Evolutionary conservation across 2,113 vertebrate species (phyloP), one percentile per base, ranked within the genome.

Genomic region (Takifugu flavidus): DNA sequence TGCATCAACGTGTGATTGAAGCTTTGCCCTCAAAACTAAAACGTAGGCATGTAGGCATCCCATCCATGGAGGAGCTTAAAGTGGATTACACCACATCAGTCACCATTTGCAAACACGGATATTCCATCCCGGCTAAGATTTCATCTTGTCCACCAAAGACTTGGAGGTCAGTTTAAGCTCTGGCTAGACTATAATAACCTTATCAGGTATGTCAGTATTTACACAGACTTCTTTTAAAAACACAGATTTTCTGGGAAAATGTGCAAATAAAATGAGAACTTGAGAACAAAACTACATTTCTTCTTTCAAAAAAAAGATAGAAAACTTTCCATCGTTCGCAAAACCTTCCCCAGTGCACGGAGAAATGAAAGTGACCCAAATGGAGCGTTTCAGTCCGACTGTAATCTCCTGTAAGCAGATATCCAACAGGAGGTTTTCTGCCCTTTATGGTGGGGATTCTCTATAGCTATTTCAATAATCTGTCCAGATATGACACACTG

Each of bases 31-130:
- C 34, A 11, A 39, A 6, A 39, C 34, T 39, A 10, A 39, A 39
- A 39, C 11, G 34, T 39, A 39, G 0, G 34, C 34, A 39, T 39
- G 34, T 39, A 10, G 34, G 34, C 34, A 39, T 65, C 60, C 59
- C 64, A 55, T 54, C 54, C 77, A 63, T 53, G 58, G 64, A 71
- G 34, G 62, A 72, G 79, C 81, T 88, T 86, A 88, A 70, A 62
- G 52, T 81, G 82, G 86, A 86, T 88, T 87, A 87, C 79, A 75
- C 75, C 70, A 83, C 78, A 82, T 72, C 83, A 68, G 57, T 59
- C 65, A 59, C 45, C 25, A 25, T 65, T 56, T 62, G 72, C 69
- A 80, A 72, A 82, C 72, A 78, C 50, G 59, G 68, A 77, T 85
- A 84, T 82, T 72, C 59, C 71, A 77, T 70, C 66, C 43, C 65